Evolutionary conservation across 2,797 vertebrate species (phyloP).

Genomic region (Harpagifer antarcticus): DNA sequence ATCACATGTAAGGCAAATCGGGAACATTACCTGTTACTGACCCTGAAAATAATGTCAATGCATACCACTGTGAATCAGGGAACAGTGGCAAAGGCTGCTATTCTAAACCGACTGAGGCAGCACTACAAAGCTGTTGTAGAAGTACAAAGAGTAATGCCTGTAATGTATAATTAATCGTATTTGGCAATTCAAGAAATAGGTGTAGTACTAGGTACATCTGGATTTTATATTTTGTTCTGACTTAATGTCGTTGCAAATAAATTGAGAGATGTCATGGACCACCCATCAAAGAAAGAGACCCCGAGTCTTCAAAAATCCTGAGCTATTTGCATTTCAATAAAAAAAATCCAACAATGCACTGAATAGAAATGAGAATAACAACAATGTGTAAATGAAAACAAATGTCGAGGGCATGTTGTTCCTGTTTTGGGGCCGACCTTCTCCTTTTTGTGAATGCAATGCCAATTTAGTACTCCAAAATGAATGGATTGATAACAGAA

Average conservation of each 20-base stretch:
- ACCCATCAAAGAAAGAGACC: background rate
- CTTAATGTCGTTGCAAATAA: background rate
- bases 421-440: too few relatives aligned
- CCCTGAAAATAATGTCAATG: slow-evolving; percentile 4
- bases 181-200: too few relatives aligned
- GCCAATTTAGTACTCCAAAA: too few relatives aligned
- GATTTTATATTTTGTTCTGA: background rate
- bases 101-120: background rate
- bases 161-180: background rate
- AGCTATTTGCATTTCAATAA: slow-evolving; percentile 11
- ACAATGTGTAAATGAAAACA: background rate
- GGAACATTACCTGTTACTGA: background rate
- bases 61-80: background rate
- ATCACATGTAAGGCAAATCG: background rate
- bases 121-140: background rate
- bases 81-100: background rate
- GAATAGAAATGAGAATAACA: background rate
- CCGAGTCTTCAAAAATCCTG: background rate
- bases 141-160: background rate
- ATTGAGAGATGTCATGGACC: background rate
- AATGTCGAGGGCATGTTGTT: background rate
- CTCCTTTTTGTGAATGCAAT: too few relatives aligned
- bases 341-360: background rate
- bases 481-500: too few relatives aligned
- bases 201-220: background rate